phyloP scores from a whole-genome alignment of 1,140 invertebrate species.

The Dolichoris vasculosae region DNA sequence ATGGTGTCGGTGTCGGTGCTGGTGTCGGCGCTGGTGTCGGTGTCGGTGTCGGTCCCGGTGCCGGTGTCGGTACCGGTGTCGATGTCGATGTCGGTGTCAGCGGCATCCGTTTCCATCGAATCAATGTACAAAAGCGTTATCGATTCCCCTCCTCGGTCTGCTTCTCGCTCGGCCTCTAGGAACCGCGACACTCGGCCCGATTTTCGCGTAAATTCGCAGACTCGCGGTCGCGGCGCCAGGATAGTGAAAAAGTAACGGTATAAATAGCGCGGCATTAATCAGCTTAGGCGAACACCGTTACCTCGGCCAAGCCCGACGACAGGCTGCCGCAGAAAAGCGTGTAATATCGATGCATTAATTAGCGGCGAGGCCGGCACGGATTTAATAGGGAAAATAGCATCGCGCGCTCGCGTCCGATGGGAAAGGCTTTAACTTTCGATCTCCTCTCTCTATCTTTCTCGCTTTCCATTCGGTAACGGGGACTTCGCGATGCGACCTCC shows the following conservation, averaged over 20 bases:
- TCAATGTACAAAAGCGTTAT: background rate
- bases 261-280: background rate
- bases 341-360: constrained; percentile 51
- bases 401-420: constrained; percentile 3
- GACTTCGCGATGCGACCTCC: background rate
- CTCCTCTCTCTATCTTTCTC: constrained; percentile 9
- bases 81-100: background rate
- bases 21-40: too few species aligned
- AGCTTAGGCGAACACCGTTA: background rate
- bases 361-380: constrained; percentile 12
- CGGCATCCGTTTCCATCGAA: background rate
- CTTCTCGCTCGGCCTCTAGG: background rate
- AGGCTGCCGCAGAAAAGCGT: constrained; percentile 6
- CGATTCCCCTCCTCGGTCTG: too few species aligned
- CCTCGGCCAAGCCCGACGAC: background rate
- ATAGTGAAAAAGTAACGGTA: background rate
- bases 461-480: background rate
- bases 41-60: too few species aligned
- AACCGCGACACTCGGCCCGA: too few species aligned
- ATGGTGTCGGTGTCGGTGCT: too few species aligned
- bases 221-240: background rate
- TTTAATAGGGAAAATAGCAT: constrained; percentile 30
- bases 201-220: too few species aligned
- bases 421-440: constrained; percentile 48
- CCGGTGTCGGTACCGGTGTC: too few species aligned